phyloP scores from a whole-genome alignment of 64 coral and sea anemone genomes.

The Dendrophyllia cribrosa region DNA sequence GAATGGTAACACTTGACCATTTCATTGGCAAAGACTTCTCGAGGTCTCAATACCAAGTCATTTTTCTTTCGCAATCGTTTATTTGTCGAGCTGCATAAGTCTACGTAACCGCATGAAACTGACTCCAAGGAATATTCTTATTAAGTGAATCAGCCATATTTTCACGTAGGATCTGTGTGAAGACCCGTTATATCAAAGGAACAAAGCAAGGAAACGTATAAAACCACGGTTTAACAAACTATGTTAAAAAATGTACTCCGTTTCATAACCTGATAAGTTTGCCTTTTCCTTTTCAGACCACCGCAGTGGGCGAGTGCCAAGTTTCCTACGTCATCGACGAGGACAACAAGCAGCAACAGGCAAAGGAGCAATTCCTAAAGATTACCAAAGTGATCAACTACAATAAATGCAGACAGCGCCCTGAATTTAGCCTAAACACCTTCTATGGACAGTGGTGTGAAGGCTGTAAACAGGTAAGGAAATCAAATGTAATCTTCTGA shows the following conservation, averaged over 20 bases:
- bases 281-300: conserved; percentile 19
- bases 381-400: conserved; percentile 83
- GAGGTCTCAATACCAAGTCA: too few relatives aligned
- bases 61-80: too few relatives aligned
- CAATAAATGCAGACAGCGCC: conserved; percentile 51
- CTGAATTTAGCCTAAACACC: conserved; percentile 54
- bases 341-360: neutral
- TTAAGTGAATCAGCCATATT: too few relatives aligned
- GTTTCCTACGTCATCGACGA: conserved; percentile 64
- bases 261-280: neutral
- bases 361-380: neutral
- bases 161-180: too few relatives aligned
- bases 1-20: too few relatives aligned
- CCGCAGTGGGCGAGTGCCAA: conserved; percentile 72
- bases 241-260: neutral
- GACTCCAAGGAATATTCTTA: too few relatives aligned
- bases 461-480: conserved; percentile 67
- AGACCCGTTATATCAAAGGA: too few relatives aligned
- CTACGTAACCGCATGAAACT: too few relatives aligned
- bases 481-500: too few relatives aligned
- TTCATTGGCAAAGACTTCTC: too few relatives aligned
- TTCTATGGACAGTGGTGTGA: conserved; percentile 35
- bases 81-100: too few relatives aligned
- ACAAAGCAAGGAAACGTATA: neutral
- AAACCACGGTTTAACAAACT: neutral